Evolutionary conservation across 2,113 vertebrate species (phyloP), one percentile per base, ranked within the genome.

Genomic region (Neodon shergylaensis): DNA sequence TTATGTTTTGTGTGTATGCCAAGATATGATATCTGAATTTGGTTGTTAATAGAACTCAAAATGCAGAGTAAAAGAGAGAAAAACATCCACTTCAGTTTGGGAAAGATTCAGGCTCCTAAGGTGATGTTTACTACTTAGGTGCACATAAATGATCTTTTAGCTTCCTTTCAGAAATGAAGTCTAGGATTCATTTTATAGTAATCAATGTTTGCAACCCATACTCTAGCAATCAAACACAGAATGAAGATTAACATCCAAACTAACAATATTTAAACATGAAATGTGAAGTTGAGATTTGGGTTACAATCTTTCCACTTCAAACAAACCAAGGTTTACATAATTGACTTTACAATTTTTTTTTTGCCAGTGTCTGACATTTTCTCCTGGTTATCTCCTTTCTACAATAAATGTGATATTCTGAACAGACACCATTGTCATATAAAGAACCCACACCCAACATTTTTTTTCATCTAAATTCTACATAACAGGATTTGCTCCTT

Each of bases 241-340:
- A 89, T 82, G 68, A 31, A 81, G 95, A 94, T 97, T 95, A 95
- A 94, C 90, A 95, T 96, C 94, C 86, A 96, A 91, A 87, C 88
- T 96, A 96, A 89, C 88, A 97, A 96, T 96, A 96, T 95, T 96
- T 97, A 97, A 94, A 96, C 86, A 97, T 92, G 95, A 97, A 21
- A 97, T 96, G 94, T 97, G 95, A 96, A 95, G 63, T 94, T 85
- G 92, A 96, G 52, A 91, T 91, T 58, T 91, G 92, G 94, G 95
- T 95, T 96, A 96, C 28, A 76, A 88, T 97, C 96, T 96, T 97
- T 97, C 74, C 73, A 78, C 42, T 96, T 96, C 94, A 97, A 95
- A 98, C 79, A 97, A 96, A 95, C 87, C 82, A 95, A 92, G 26
- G 88, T 97, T 98, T 97, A 97, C 78, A 95, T 78, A 94, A 97